These are phyloP conservation scores for Nyctibius bracteatus DNA, from an alignment of 2,113 vertebrate genomes.

Conservation along the genomic window DNA sequence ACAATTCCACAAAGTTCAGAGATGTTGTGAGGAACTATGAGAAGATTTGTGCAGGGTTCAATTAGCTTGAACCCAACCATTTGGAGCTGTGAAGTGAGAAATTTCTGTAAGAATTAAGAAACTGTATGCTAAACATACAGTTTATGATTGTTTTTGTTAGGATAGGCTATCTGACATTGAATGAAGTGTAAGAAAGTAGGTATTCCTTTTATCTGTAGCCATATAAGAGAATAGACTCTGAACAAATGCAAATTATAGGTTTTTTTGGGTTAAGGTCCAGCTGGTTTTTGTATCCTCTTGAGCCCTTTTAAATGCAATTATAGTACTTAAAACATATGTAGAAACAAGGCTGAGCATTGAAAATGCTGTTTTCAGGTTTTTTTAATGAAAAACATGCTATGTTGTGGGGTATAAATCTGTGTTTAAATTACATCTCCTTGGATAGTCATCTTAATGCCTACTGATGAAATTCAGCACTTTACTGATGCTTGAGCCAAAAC, in stretches of 20 bases:
- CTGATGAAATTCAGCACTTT: background rate
- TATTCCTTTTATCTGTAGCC: background rate
- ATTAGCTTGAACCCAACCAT: background rate
- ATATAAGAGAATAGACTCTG: background rate
- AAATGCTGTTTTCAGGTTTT: background rate
- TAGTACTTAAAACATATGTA: background rate
- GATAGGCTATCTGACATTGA: background rate
- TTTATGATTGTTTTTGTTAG: background rate
- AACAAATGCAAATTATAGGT: background rate
- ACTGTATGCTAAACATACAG: background rate
- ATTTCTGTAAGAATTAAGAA: background rate
- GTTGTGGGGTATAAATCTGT: background rate
- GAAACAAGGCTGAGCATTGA: background rate
- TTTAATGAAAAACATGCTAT: background rate
- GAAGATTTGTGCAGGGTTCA: background rate
- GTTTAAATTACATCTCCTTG: background rate
- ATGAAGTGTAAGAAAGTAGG: background rate
- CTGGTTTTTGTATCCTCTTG: background rate
- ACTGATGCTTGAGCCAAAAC: background rate
- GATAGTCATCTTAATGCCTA: background rate
- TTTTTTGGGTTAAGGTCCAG: background rate
- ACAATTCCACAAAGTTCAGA: background rate
- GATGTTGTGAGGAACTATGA: background rate
- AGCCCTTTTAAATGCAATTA: background rate
- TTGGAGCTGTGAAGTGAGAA: background rate